Conservation (phyloP, 2,888 invertebrate species). For the Scrobipalpa costella region DNA sequence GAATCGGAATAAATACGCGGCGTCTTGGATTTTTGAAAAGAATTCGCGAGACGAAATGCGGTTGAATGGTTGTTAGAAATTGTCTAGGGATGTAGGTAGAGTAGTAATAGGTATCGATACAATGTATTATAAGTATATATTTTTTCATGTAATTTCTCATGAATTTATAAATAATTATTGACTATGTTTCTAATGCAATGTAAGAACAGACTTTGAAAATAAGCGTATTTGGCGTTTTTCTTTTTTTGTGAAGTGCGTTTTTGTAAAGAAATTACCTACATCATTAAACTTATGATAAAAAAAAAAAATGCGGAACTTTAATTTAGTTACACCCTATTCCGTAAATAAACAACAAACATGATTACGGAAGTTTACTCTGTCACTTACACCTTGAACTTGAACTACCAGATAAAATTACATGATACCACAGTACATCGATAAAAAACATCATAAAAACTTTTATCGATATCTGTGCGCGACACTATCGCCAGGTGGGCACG, state of each 20-base stretch:
- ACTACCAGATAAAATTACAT: neutral
- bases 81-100: slow-evolving; percentile 39
- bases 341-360: neutral
- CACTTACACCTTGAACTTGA: slow-evolving; percentile 11
- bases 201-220: too few relatives aligned
- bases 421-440: neutral
- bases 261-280: too few relatives aligned
- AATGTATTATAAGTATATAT: slow-evolving; percentile 7
- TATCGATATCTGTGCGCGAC: slow-evolving; percentile 17
- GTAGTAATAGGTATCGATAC: slow-evolving; percentile 24
- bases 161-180: too few relatives aligned
- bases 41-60: slow-evolving; percentile 72
- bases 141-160: too few relatives aligned
- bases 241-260: too few relatives aligned
- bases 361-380: slow-evolving; percentile 1
- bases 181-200: too few relatives aligned
- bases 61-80: slow-evolving; percentile 63
- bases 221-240: too few relatives aligned
- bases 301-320: too few relatives aligned
- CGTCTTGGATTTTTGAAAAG: slow-evolving; percentile 65
- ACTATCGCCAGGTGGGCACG: slow-evolving; percentile 24
- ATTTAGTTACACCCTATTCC: neutral
- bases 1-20: slow-evolving; percentile 61
- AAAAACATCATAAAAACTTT: neutral
- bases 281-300: too few relatives aligned